Evolutionary conservation across 2,888 invertebrate species (phyloP), one percentile per base, ranked within the genome.

Genomic region (Calliphora vomitoria): DNA sequence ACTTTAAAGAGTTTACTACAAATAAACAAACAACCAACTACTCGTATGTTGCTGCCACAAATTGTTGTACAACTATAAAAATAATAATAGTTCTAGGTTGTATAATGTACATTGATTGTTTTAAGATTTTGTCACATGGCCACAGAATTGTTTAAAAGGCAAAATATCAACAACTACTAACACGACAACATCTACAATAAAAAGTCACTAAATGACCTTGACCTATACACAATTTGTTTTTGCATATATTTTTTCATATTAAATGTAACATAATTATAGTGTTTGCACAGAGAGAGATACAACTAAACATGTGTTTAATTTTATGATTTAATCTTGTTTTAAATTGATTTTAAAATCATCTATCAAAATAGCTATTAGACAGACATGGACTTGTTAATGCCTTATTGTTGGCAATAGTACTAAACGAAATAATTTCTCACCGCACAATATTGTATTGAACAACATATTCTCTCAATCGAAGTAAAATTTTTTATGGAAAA

Each of bases 121-220:
- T 10, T 66, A 5, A 4, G 2, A 18, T 62, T 55, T 71, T 78
- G 82, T 82, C 78, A 86, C 86, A 75, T 76, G 79, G 53, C 58
- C 60, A 60, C 11, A 18, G 6, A 82, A 55, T 47, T 55, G 25
- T 35, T 35, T 75, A 8, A 3, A 41, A 38, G 18, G 10, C 13
- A 58, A 76, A 85, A 82, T 75, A 81, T 71, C 81, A 82, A 66
- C 78, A 74, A 66, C 64, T 72, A 35, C 11, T 4, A 35, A 35
- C n/a, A 71, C 3, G 66, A 31, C 15, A 35, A 82, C 44, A 20
- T 68, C 20, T 35, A 75, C 75, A 83, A 83, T 38, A 53, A 76
- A 83, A 83, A 83, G 82, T 83, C 82, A 71, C 15, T 31, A 53
- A 71, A 62, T 71, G 69, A 62, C 68, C 82, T 83, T 60, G 31